These are phyloP conservation scores for Columba guinea DNA, from an alignment of 2,797 vertebrate genomes.

Conservation along the genomic window DNA sequence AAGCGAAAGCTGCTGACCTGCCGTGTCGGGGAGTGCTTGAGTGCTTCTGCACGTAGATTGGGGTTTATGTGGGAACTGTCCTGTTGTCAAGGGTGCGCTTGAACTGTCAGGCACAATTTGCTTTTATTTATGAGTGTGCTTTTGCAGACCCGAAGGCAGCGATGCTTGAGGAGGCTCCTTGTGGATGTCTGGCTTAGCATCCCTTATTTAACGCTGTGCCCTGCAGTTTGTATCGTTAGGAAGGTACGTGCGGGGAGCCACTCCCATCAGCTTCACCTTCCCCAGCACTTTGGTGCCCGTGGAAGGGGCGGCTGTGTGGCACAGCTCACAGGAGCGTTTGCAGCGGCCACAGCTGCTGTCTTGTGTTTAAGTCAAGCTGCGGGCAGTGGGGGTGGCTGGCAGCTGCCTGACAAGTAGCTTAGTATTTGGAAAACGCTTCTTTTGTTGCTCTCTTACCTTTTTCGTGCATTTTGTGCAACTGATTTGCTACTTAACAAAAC, in stretches of 20 bases:
- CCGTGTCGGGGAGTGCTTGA: not conserved
- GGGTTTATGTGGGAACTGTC: not conserved
- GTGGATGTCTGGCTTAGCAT: too few species aligned
- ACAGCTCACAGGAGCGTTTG: rapidly evolving
- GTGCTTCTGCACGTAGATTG: rapidly evolving
- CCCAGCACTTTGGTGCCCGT: not conserved
- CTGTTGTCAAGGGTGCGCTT: not conserved
- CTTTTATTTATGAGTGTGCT: too few species aligned
- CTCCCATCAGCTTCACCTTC: not conserved
- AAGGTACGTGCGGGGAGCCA: too few species aligned
- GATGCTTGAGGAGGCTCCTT: too few species aligned
- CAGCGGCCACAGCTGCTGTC: not conserved
- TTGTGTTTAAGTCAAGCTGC: not conserved
- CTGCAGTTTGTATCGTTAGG: too few species aligned
- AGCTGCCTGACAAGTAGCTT: not conserved
- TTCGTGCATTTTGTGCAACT: not conserved
- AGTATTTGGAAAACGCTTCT: not conserved
- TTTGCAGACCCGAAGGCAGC: rapidly evolving
- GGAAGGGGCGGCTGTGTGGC: not conserved
- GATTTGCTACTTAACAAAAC: not conserved
- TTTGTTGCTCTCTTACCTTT: not conserved
- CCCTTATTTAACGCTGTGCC: too few species aligned
- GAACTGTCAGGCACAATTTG: too few species aligned
- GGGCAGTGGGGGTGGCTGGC: not conserved
- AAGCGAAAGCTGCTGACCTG: not conserved